These are phyloP conservation scores for Cataglyphis hispanica DNA, from an alignment of 1,140 invertebrate genomes.

Conservation along the genomic window DNA sequence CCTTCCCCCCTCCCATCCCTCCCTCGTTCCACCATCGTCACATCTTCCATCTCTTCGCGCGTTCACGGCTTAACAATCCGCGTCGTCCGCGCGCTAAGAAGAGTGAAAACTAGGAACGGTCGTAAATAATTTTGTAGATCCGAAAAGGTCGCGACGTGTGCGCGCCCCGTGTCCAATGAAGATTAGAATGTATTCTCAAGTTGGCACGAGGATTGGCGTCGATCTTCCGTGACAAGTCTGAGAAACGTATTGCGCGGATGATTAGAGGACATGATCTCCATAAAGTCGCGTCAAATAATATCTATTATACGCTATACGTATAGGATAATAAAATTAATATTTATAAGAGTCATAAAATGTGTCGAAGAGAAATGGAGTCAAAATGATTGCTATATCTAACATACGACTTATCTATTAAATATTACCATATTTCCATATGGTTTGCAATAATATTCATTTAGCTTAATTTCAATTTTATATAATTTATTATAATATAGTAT, in stretches of 20 bases:
- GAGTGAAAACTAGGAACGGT: constrained; percentile 49
- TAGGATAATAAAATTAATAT: neutral
- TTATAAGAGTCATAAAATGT: neutral
- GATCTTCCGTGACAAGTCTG: constrained; percentile 11
- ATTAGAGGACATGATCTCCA: neutral
- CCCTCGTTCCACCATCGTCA: neutral
- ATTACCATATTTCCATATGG: neutral
- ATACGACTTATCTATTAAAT: neutral
- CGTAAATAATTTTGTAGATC: constrained; percentile 57
- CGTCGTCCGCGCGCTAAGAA: constrained; percentile 14
- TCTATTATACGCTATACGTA: neutral
- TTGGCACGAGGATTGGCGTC: neutral
- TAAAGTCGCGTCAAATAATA: neutral
- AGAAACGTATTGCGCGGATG: constrained; percentile 4
- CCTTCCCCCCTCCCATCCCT: neutral
- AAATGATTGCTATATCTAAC: neutral
- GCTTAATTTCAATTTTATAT: no score
- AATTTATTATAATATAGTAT: neutral
- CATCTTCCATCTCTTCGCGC: constrained; percentile 28
- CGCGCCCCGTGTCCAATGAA: constrained; percentile 41
- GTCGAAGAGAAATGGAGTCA: neutral
- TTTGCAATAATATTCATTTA: neutral
- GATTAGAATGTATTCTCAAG: constrained; percentile 40
- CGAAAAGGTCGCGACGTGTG: constrained; percentile 49
- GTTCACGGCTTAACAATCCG: constrained; percentile 48